Evolutionary conservation across 2,888 invertebrate genomes (phyloP).

Genomic region (Cosmia trapezina): DNA sequence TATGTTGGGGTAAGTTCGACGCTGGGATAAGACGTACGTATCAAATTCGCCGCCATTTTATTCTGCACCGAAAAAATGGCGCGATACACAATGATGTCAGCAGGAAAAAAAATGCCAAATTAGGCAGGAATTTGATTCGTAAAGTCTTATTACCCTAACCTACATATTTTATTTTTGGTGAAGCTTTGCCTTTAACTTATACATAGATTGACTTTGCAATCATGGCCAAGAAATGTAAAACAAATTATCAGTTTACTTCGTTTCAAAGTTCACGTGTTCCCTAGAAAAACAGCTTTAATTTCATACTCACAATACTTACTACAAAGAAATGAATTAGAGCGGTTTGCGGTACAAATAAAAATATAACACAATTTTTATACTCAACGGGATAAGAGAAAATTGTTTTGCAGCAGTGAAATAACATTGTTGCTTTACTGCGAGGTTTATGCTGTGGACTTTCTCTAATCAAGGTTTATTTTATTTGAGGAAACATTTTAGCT

Average conservation of each 20-base stretch:
- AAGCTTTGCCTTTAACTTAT: background rate
- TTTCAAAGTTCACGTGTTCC: conserved; percentile 2
- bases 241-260: background rate
- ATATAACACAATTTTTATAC: conserved; percentile 45
- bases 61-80: background rate
- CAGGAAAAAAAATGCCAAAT: background rate
- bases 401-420: conserved; percentile 43
- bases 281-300: conserved; percentile 23
- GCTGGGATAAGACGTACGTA: background rate
- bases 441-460: conserved; percentile 41
- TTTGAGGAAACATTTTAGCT: conserved; percentile 7
- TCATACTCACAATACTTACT: background rate
- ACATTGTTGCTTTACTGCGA: conserved; percentile 29
- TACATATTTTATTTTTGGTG: background rate
- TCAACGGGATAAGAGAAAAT: conserved; percentile 49
- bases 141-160: background rate
- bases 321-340: conserved; percentile 45
- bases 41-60: background rate
- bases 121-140: background rate
- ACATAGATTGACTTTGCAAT: background rate
- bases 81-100: background rate
- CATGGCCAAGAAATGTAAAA: background rate
- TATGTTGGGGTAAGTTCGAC: too few relatives aligned
- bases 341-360: conserved; percentile 40
- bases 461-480: conserved; percentile 35